Evolutionary conservation across 2,113 vertebrate species (phyloP).

Genomic region (Pelodiscus sinensis): DNA sequence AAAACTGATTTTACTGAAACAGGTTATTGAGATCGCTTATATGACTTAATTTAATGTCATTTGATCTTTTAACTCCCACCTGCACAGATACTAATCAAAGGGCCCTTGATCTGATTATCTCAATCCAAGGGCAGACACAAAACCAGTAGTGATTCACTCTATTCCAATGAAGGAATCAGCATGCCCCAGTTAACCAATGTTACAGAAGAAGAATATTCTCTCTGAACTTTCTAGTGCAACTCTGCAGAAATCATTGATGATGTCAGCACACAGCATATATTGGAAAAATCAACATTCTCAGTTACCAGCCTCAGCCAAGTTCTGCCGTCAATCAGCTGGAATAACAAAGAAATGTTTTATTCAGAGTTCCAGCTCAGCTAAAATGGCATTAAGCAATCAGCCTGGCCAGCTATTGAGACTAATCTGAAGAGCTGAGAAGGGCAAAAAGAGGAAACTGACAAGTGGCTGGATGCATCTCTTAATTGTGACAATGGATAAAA

Average conservation of each 20-base stretch:
- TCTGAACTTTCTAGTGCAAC: neutral
- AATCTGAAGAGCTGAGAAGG: neutral
- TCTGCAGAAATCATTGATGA: neutral
- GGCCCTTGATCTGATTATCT: neutral
- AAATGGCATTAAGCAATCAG: neutral
- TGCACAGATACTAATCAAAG: neutral
- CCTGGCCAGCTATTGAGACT: neutral
- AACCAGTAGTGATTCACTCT: neutral
- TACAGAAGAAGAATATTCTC: neutral
- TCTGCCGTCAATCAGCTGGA: neutral
- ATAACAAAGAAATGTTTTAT: neutral
- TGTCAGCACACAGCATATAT: neutral
- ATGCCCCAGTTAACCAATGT: neutral
- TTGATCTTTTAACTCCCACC: neutral
- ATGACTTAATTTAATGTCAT: neutral
- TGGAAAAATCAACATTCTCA: neutral
- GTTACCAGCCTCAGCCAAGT: neutral
- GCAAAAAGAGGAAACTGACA: neutral
- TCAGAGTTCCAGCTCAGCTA: neutral
- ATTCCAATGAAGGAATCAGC: neutral
- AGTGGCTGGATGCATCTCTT: neutral
- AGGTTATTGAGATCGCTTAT: neutral
- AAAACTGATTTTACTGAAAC: neutral
- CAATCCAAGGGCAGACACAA: neutral
- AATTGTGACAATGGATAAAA: neutral